Conservation (phyloP, 2,797 vertebrate genomes). For the Tolypeutes matacus region DNA sequence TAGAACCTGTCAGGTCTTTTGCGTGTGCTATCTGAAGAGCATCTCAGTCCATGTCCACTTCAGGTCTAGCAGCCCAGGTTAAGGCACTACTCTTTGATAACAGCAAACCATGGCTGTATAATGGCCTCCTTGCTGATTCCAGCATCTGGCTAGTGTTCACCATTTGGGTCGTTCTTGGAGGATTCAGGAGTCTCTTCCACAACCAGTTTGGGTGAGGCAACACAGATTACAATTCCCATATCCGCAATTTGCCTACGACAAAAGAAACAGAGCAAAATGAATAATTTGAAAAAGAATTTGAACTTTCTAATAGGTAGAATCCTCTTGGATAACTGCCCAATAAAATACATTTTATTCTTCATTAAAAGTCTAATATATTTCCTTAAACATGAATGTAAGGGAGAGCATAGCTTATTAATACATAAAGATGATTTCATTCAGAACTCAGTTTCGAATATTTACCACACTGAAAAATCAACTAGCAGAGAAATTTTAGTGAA, state of each 20-base stretch:
- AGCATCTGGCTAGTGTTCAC: conserved; percentile 98
- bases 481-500: conserved; percentile 10
- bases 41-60: conserved; percentile 61
- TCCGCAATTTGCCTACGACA: conserved; percentile 98
- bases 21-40: conserved; percentile 32
- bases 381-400: conserved; percentile 23
- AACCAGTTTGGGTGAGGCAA: conserved; percentile 98
- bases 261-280: not conserved
- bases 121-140: conserved; percentile 99
- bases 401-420: not conserved
- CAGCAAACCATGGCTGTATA: conserved; percentile 95
- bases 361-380: conserved; percentile 44
- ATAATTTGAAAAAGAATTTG: not conserved
- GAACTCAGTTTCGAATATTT: conserved; percentile 18
- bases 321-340: not conserved
- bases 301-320: not conserved
- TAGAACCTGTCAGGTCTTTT: conserved; percentile 45
- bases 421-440: conserved; percentile 26
- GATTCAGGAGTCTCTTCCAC: conserved; percentile 99
- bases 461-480: not conserved
- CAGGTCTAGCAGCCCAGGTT: not conserved
- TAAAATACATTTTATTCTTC: conserved; percentile 39
- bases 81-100: conserved; percentile 95
- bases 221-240: conserved; percentile 97
- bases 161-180: conserved; percentile 97